Percentiles rank a stretch among this genome's conserved stretches.
These are phyloP conservation scores for Bradypus variegatus DNA, from an alignment of 2,797 vertebrate genomes.

Conservation along the genomic window DNA sequence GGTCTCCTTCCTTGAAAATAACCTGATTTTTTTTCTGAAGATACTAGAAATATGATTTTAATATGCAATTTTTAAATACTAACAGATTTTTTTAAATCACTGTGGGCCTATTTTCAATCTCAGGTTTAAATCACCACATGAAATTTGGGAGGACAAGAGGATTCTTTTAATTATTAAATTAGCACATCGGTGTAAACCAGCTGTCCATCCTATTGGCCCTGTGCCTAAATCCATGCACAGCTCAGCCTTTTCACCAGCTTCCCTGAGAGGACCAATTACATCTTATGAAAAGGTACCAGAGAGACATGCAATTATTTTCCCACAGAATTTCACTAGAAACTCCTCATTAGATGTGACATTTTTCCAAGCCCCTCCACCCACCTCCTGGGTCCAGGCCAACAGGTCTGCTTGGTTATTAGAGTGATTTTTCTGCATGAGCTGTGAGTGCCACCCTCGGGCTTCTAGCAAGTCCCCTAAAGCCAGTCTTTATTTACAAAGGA, in stretches of 20 bases:
- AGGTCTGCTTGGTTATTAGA: not conserved
- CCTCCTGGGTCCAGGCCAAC: not conserved
- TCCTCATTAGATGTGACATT: not conserved
- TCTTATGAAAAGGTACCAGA: not conserved
- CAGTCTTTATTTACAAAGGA: not conserved
- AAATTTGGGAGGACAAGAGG: not conserved
- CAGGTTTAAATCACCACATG: not conserved
- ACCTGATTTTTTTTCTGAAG: not conserved
- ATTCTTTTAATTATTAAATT: not conserved
- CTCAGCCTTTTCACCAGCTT: not conserved
- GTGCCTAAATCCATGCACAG: not conserved
- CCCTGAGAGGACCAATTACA: not conserved
- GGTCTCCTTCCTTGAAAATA: not conserved
- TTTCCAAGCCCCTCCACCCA: not conserved
- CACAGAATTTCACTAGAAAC: not conserved
- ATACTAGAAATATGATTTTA: not conserved
- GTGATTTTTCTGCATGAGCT: not conserved
- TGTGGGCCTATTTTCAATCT: not conserved
- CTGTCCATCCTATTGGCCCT: not conserved
- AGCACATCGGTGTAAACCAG: not conserved
- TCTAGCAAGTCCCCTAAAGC: not conserved
- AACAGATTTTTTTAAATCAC: not conserved
- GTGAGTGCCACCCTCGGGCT: accelerated
- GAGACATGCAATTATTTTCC: not conserved
- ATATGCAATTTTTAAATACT: not conserved